Base-by-base conservation (phyloP, 2,888 invertebrate species). In the Osmoderma eremita region DNA sequence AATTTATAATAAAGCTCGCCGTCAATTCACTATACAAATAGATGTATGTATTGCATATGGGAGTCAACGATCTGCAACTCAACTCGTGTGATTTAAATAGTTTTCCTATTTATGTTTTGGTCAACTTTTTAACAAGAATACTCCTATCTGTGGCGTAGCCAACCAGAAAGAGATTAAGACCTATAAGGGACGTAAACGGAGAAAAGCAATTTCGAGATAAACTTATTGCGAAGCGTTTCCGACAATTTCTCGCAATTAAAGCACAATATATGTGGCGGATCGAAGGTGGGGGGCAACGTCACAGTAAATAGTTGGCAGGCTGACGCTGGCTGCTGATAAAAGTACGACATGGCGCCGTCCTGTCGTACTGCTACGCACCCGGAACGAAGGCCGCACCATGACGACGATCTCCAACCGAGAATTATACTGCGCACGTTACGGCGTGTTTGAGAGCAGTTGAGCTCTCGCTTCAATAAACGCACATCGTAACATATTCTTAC, bases 151-250 rank as follows among this genome's bases (percentile, higher is more conserved):
- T 30, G 6, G 6, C 30, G 10, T 30, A 30, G 10, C 6, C 6
- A 30, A 30, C 2, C 6, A 5, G 10, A 30, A 30, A 30, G 30
- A 30, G 30, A 2, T 30, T 30, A 30, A 5, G 30, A 30, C 20
- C 49, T n/a, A 8, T 22, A 58, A 20, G 20, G 20, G 30, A 66
- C 61, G 6, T 5, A 30, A 66, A 51, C 61, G 41, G 61, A 6
- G 30, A 10, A 56, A 61, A 61, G 48, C 51, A 66, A 62, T 61
- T 66, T 51, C 36, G 18, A 61, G 66, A 61, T 66, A 66, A 66
- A 61, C 38, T 56, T 49, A 58, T 62, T 66, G 61, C 64, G 54
- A 30, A 6, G 30, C 30, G 30, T 36, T 64, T 30, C 53, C 53
- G 42, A 42, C 64, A 53, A 42, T 64, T 64, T 53, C 54, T 45